Conservation (phyloP, 2,888 invertebrate species). For the Tenthredo distinguenda region DNA sequence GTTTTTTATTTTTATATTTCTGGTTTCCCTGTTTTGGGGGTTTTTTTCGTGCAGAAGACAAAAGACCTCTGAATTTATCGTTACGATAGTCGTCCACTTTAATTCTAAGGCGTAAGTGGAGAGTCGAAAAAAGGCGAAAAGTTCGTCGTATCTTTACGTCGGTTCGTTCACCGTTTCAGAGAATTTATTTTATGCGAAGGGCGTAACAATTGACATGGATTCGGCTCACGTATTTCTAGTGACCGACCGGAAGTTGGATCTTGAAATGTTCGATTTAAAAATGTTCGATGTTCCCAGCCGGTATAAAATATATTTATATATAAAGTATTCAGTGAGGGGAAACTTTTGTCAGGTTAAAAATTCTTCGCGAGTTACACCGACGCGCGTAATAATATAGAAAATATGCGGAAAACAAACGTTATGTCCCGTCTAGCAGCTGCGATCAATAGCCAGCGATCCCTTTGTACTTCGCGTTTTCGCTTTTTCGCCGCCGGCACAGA, state of each 20-base stretch:
- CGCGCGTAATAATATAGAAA: constrained; percentile 29
- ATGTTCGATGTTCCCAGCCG: constrained; percentile 1
- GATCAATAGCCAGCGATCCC: constrained; percentile 41
- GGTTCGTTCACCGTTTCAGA: constrained; percentile 14
- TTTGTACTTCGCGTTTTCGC: constrained; percentile 29
- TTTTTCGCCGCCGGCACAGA: constrained; percentile 15
- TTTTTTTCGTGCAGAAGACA: neutral
- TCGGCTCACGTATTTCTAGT: constrained; percentile 40
- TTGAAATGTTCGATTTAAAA: constrained; percentile 26
- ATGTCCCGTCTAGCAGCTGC: constrained; percentile 3
- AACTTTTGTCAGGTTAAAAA: neutral
- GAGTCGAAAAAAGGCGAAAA: neutral
- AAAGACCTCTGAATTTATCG: neutral
- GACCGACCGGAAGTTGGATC: constrained; percentile 29
- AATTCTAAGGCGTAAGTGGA: constrained; percentile 21
- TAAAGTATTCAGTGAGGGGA: neutral
- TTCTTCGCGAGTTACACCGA: neutral
- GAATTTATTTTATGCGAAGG: constrained; percentile 17
- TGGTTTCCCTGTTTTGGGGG: neutral
- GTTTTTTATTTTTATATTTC: neutral
- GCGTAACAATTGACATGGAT: constrained; percentile 32
- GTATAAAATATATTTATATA: constrained; percentile 5
- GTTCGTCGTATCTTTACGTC: constrained; percentile 1
- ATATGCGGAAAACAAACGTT: constrained; percentile 41
- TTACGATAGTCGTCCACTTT: neutral